Conservation (phyloP, 2,113 vertebrate genomes). For the Sula dactylatra region DNA sequence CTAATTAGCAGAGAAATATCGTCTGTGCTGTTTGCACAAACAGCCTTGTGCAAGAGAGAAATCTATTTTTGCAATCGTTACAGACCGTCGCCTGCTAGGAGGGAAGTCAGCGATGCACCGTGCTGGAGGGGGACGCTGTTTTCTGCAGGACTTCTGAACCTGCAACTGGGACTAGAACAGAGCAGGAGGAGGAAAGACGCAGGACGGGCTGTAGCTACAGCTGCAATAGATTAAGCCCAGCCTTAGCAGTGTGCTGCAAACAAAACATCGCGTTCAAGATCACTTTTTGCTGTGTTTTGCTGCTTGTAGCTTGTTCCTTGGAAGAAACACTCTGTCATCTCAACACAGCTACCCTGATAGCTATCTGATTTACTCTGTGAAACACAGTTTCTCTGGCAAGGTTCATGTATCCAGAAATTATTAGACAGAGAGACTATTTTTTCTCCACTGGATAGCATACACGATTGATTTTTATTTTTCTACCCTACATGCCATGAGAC, state of each 20-base stretch:
- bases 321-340: neutral
- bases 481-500: neutral
- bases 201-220: neutral
- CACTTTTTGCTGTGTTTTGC: neutral
- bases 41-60: neutral
- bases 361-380: neutral
- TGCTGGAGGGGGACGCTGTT: neutral
- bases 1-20: neutral
- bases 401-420: neutral
- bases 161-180: neutral
- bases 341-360: neutral
- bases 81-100: neutral
- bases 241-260: neutral
- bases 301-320: neutral
- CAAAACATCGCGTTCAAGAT: neutral
- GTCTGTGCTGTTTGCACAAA: neutral
- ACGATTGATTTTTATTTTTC: constrained; percentile 12
- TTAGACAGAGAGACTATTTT: neutral
- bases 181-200: neutral
- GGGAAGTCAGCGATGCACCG: fast-evolving
- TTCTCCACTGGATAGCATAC: neutral
- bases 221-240: neutral
- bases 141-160: neutral
- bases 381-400: constrained; percentile 4
- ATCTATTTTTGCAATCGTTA: neutral